Conservation (phyloP, 1,140 invertebrate genomes). For the Bombus terrestris region DNA sequence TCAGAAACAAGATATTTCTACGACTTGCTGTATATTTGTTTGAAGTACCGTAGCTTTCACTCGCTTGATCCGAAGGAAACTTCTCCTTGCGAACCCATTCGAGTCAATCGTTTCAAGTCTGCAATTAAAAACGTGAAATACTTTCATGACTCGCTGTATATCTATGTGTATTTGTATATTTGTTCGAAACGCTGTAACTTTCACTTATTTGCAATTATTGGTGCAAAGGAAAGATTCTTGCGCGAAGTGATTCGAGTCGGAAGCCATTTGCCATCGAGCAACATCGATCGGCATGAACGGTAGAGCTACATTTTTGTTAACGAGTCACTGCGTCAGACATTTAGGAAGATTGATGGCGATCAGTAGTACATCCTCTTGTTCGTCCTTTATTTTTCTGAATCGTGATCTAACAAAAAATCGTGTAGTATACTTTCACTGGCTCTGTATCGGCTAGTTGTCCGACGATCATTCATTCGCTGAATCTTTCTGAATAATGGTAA, state of each 20-base stretch:
- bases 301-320: conserved; percentile 36
- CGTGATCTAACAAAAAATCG: background rate
- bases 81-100: too few relatives aligned
- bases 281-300: conserved; percentile 34
- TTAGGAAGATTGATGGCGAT: conserved; percentile 48
- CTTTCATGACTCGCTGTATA: too few relatives aligned
- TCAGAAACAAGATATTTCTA: too few relatives aligned
- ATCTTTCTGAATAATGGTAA: conserved; percentile 22
- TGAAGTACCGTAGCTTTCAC: too few relatives aligned
- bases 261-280: background rate
- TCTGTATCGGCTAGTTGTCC: background rate
- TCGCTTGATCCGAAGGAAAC: too few relatives aligned
- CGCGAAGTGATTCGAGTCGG: background rate
- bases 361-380: background rate
- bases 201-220: too few relatives aligned
- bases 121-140: too few relatives aligned
- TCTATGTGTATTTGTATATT: too few relatives aligned
- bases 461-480: conserved; percentile 25
- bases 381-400: background rate
- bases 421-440: background rate
- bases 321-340: conserved; percentile 35
- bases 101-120: too few relatives aligned
- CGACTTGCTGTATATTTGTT: too few relatives aligned
- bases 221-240: background rate
- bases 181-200: too few relatives aligned